A percentile compares a stretch with the other conserved stretches of the same genome.
These are phyloP conservation scores for Heterodera carotae DNA, from an alignment of 1,140 invertebrate genomes.

Conservation along the genomic window DNA sequence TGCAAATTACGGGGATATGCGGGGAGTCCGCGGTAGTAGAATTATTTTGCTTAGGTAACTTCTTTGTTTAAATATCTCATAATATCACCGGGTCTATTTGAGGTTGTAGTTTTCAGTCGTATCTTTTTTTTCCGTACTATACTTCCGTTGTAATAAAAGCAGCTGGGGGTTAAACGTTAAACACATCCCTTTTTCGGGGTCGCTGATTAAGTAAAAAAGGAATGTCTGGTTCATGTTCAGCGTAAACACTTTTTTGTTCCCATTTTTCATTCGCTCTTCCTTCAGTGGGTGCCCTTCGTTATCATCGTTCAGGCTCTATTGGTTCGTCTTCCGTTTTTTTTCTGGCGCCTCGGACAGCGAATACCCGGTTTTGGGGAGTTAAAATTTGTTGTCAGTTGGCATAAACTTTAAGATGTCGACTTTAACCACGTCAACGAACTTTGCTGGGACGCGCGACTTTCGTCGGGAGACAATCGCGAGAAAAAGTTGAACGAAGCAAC, in stretches of 20 bases:
- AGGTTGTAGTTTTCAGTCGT: not conserved
- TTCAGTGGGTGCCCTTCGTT: conserved; percentile 25
- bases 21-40: no score
- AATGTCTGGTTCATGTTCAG: no score
- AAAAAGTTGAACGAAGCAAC: conserved; percentile 14
- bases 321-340: conserved; percentile 19
- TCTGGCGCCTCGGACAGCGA: conserved; percentile 23
- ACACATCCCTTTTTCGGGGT: no score
- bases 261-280: not conserved
- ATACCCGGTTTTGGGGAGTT: not conserved
- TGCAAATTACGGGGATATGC: no score
- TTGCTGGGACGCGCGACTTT: conserved; percentile 4
- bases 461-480: conserved; percentile 2
- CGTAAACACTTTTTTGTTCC: no score
- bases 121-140: no score
- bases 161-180: no score
- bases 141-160: not conserved
- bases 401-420: conserved; percentile 26
- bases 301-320: conserved; percentile 14
- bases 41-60: no score
- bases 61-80: no score
- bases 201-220: no score
- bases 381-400: not conserved
- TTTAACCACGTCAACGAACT: conserved; percentile 22
- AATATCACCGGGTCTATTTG: no score